Evolutionary conservation across 1,140 invertebrate genomes (phyloP).

Genomic region (Trichonephila clavipes): DNA sequence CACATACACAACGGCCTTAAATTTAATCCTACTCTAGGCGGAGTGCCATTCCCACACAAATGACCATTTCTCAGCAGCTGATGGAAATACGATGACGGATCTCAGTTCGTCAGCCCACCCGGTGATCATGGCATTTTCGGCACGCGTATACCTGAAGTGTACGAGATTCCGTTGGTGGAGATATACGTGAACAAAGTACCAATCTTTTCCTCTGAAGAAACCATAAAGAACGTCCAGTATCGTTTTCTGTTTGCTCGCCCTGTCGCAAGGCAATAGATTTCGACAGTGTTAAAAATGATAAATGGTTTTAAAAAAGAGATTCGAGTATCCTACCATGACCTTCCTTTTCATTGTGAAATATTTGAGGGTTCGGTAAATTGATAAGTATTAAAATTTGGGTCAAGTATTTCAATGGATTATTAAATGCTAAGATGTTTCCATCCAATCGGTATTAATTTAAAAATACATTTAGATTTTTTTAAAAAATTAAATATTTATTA

Average conservation of each 20-base stretch:
- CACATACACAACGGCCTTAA: neutral
- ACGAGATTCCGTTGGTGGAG: conserved; percentile 46
- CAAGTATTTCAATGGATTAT: too few relatives aligned
- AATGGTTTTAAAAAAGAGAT: neutral
- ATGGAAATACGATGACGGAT: conserved; percentile 54
- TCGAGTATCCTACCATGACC: too few relatives aligned
- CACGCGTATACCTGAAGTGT: conserved; percentile 49
- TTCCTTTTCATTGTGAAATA: too few relatives aligned
- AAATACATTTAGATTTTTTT: too few relatives aligned
- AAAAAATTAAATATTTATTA: too few relatives aligned
- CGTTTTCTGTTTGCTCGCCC: neutral
- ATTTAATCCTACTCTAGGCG: neutral
- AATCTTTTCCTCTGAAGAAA: neutral
- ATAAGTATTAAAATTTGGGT: too few relatives aligned
- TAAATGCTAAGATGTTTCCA: too few relatives aligned
- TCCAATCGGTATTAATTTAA: too few relatives aligned
- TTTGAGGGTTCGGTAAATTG: too few relatives aligned
- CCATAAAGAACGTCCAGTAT: neutral
- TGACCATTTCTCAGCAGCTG: conserved; percentile 1
- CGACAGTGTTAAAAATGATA: neutral
- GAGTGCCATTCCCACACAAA: neutral
- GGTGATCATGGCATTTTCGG: conserved; percentile 38
- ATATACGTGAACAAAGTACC: conserved; percentile 11
- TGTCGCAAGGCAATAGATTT: neutral
- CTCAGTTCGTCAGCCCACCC: conserved; percentile 43